A percentile compares a stretch with the other conserved stretches of the same genome.
Conservation (phyloP, 2,888 invertebrate species). For the Diadegma fenestrale region DNA sequence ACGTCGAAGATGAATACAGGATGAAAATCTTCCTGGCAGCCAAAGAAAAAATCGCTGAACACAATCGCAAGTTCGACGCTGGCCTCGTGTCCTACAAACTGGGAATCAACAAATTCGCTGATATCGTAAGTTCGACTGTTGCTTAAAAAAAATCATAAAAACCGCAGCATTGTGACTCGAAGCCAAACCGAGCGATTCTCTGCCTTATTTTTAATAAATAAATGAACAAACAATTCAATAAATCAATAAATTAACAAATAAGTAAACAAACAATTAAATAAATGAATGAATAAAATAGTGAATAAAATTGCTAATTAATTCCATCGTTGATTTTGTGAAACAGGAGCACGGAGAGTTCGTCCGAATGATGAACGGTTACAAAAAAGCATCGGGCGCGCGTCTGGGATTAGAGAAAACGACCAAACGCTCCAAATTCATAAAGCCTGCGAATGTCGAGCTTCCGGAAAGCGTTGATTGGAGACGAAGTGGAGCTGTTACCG, state of each 20-base stretch:
- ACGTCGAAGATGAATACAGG: slow-evolving; percentile 92
- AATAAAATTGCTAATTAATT: no score
- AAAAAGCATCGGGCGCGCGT: slow-evolving; percentile 82
- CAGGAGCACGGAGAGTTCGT: slow-evolving; percentile 92
- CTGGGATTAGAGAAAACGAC: slow-evolving; percentile 67
- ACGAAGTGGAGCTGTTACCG: slow-evolving; percentile 92
- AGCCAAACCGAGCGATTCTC: no score
- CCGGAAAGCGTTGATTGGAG: slow-evolving; percentile 95
- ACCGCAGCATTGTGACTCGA: no score
- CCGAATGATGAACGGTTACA: slow-evolving; percentile 89
- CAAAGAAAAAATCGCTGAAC: slow-evolving; percentile 92
- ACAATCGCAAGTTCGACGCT: slow-evolving; percentile 91
- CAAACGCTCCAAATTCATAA: slow-evolving; percentile 87
- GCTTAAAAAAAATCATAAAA: not conserved
- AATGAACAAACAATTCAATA: no score
- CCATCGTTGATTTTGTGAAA: not conserved
- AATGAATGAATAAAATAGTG: no score
- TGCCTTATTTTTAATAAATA: no score
- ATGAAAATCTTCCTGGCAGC: slow-evolving; percentile 96
- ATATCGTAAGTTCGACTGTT: slow-evolving; percentile 87
- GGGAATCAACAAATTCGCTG: slow-evolving; percentile 93
- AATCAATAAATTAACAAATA: no score
- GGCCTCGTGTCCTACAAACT: slow-evolving; percentile 90
- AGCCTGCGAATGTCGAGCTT: slow-evolving; percentile 89
- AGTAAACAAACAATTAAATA: no score